These are phyloP conservation scores for Calcarius lapponicus DNA, from an alignment of 2,797 vertebrate genomes.

Conservation along the genomic window DNA sequence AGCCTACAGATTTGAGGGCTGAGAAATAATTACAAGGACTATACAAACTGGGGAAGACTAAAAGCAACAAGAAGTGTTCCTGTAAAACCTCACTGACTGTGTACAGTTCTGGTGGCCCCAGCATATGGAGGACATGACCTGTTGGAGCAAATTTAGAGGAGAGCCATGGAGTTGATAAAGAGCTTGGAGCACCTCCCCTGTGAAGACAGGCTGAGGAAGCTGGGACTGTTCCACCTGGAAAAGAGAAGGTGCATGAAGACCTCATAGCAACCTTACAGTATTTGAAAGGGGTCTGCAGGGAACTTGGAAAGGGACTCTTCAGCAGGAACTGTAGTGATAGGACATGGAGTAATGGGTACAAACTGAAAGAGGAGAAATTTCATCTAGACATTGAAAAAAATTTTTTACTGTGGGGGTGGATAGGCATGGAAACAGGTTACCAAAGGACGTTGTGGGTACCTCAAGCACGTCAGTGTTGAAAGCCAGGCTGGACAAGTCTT, in stretches of 20 bases:
- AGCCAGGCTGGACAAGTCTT: background rate
- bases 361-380: background rate
- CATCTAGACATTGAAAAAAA: background rate
- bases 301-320: background rate
- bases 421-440: background rate
- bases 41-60: background rate
- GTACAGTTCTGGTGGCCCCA: background rate
- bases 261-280: background rate
- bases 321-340: background rate
- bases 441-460: background rate
- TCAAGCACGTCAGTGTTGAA: rapidly evolving
- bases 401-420: background rate
- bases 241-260: background rate
- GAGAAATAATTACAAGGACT: background rate
- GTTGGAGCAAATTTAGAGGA: background rate
- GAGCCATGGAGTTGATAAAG: background rate
- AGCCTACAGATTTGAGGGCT: background rate
- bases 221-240: background rate
- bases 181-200: background rate
- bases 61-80: background rate
- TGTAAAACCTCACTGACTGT: background rate
- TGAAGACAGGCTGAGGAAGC: background rate
- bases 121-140: background rate
- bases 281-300: background rate
- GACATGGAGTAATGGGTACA: background rate